A percentile compares a stretch with the other conserved stretches of the same genome.
These are phyloP conservation scores for Lutraria lutraria DNA, from an alignment of 2,888 invertebrate species.

Conservation along the genomic window DNA sequence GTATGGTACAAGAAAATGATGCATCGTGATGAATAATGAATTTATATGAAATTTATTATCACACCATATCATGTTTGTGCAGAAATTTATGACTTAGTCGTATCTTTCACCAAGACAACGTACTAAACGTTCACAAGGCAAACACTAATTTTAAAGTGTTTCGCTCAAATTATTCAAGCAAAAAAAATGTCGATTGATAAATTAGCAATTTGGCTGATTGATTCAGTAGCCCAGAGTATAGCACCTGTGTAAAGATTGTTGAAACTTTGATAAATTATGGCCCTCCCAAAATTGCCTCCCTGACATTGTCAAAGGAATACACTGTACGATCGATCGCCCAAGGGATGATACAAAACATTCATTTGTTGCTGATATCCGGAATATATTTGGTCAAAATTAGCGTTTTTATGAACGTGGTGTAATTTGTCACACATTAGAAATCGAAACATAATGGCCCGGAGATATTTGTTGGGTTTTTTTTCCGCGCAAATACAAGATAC, in stretches of 20 bases:
- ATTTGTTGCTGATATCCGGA: not conserved
- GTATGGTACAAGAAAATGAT: too few species aligned
- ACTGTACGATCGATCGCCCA: not conserved
- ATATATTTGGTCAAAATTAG: not conserved
- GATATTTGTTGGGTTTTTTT: not conserved
- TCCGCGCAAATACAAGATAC: not conserved
- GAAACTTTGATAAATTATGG: not conserved
- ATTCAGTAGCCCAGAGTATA: too few species aligned
- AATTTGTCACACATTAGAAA: not conserved
- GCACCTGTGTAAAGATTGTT: not conserved
- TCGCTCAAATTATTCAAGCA: too few species aligned
- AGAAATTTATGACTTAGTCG: too few species aligned
- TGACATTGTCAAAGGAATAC: not conserved
- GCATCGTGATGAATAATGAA: too few species aligned
- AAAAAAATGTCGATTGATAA: too few species aligned
- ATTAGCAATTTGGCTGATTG: too few species aligned
- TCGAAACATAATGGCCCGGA: not conserved
- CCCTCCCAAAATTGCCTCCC: not conserved
- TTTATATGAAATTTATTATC: too few species aligned
- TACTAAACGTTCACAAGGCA: too few species aligned
- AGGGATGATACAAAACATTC: not conserved
- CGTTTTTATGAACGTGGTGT: slow-evolving; percentile 8
- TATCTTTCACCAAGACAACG: too few species aligned
- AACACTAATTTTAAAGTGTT: too few species aligned
- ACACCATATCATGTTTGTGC: too few species aligned